Evolutionary conservation across 1,140 invertebrate genomes (phyloP).

Genomic region (Pemphigus obesinymphae): DNA sequence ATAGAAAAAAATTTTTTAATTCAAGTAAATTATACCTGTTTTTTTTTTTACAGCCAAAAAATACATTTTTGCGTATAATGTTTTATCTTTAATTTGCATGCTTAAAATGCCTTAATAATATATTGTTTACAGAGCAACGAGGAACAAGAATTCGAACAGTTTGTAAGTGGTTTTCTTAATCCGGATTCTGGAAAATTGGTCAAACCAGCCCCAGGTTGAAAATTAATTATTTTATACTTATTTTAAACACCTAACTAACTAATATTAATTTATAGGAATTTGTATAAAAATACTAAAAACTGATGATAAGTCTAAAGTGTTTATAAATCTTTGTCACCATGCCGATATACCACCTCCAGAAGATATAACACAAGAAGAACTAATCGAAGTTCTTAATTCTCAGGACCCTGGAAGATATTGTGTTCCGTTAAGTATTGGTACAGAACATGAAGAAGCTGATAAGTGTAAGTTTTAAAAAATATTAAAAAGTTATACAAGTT

Average conservation of each 20-base stretch:
- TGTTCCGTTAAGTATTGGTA: conserved; percentile 84
- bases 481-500: no score
- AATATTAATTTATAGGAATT: conserved; percentile 58
- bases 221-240: neutral
- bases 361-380: conserved; percentile 71
- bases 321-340: conserved; percentile 74
- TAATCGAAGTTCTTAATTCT: conserved; percentile 65
- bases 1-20: conserved; percentile 20
- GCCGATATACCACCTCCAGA: conserved; percentile 71
- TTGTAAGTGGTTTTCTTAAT: conserved; percentile 10
- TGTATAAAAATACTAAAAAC: conserved; percentile 75
- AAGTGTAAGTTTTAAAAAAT: conserved; percentile 56
- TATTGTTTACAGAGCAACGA: conserved; percentile 21
- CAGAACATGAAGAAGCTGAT: conserved; percentile 69
- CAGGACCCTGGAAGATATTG: conserved; percentile 66
- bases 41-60: neutral
- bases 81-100: neutral
- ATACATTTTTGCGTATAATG: no score
- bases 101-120: neutral
- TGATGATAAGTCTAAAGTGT: conserved; percentile 63
- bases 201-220: conserved; percentile 7
- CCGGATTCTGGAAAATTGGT: neutral
- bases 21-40: neutral
- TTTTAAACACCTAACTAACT: neutral
- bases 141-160: conserved; percentile 18